Conservation (phyloP, 2,113 vertebrate genomes). For the Eudyptes chrysolophus region DNA sequence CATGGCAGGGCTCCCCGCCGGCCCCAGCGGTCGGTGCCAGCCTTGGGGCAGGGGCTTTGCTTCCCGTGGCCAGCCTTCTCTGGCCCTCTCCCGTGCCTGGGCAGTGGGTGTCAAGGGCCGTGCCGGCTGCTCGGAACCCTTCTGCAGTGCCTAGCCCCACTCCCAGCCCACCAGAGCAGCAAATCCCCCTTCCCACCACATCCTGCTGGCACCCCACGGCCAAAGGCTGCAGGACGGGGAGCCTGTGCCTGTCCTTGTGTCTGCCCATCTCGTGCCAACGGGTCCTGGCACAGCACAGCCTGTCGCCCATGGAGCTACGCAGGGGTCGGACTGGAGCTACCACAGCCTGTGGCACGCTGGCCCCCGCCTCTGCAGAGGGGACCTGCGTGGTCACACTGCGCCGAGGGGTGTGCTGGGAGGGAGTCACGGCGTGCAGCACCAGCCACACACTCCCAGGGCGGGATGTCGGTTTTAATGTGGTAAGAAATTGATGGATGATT, state of each 20-base stretch:
- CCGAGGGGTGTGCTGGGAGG: neutral
- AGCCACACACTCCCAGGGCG: neutral
- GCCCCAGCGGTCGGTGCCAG: rapidly evolving
- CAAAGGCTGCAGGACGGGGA: neutral
- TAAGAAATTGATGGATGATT: conserved; percentile 58
- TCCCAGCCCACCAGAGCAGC: rapidly evolving
- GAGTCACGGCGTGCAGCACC: neutral
- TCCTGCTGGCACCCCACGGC: rapidly evolving
- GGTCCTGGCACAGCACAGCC: neutral
- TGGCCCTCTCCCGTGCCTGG: neutral
- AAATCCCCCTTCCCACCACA: neutral
- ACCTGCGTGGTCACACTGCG: rapidly evolving
- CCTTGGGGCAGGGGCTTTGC: neutral
- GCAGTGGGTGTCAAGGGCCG: neutral
- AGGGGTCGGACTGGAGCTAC: rapidly evolving
- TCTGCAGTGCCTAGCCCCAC: neutral
- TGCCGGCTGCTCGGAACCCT: rapidly evolving
- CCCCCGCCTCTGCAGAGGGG: neutral
- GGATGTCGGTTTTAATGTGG: conserved; percentile 25
- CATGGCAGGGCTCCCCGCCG: neutral
- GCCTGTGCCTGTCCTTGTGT: rapidly evolving
- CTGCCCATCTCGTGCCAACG: rapidly evolving
- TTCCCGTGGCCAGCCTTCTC: rapidly evolving
- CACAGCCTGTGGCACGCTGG: rapidly evolving
- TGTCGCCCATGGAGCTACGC: rapidly evolving